Conservation (phyloP, 2,113 vertebrate genomes). For the Mugil cephalus region DNA sequence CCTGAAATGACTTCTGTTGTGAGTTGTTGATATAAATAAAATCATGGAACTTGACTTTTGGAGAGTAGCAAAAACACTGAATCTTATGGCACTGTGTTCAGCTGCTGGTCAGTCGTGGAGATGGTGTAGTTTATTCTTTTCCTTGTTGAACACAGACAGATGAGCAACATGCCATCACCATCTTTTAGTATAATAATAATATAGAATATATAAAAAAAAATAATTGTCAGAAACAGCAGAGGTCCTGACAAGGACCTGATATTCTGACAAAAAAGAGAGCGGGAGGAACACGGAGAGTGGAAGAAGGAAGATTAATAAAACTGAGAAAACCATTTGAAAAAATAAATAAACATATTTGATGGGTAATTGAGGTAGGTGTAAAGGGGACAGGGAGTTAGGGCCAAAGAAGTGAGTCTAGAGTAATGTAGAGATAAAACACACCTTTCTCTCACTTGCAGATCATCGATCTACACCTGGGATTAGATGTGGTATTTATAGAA, state of each 20-base stretch:
- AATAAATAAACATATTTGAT: not conserved
- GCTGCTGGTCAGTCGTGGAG: constrained; percentile 6
- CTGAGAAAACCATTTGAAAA: constrained; percentile 1
- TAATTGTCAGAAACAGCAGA: too few relatives aligned
- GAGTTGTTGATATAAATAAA: too few relatives aligned
- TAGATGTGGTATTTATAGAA: constrained; percentile 78
- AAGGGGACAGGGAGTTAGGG: not conserved
- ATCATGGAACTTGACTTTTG: too few relatives aligned
- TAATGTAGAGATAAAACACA: constrained; percentile 14
- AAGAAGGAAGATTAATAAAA: not conserved
- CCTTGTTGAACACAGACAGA: constrained; percentile 14
- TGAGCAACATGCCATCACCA: constrained; percentile 1
- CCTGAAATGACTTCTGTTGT: too few relatives aligned
- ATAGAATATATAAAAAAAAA: too few relatives aligned
- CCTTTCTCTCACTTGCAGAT: constrained; percentile 23
- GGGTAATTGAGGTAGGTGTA: constrained; percentile 25
- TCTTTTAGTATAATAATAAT: too few relatives aligned
- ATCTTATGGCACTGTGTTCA: not conserved
- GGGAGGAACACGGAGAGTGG: not conserved
- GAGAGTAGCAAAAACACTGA: too few relatives aligned
- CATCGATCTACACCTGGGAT: constrained; percentile 68
- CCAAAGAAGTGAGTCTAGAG: not conserved
- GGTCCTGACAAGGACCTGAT: not conserved
- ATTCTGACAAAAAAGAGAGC: not conserved
- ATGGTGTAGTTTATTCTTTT: not conserved